A percentile compares a stretch with the other conserved stretches of the same genome.
These are phyloP conservation scores for Mimachlamys varia DNA, from an alignment of 2,888 invertebrate genomes.

Conservation along the genomic window DNA sequence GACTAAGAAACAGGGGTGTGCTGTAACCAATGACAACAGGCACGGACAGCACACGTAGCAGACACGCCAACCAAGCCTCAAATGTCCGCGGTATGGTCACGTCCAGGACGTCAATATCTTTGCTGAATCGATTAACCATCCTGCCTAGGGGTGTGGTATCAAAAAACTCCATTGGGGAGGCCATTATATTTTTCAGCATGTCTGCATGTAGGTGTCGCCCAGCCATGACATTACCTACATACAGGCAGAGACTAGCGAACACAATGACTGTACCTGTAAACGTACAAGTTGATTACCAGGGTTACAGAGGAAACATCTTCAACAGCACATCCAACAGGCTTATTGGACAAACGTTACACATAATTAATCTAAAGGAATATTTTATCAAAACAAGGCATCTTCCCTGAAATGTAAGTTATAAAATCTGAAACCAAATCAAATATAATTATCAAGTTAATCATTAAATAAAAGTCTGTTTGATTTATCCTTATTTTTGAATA, in stretches of 20 bases:
- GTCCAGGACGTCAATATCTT: constrained; percentile 78
- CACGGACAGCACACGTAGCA: constrained; percentile 66
- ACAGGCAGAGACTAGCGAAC: constrained; percentile 53
- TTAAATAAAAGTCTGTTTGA: too few relatives aligned
- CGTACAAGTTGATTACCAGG: background rate
- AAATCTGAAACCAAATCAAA: too few relatives aligned
- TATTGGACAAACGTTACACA: background rate
- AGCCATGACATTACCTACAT: constrained; percentile 58
- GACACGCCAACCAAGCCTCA: constrained; percentile 64
- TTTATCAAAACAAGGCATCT: background rate
- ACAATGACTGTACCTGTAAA: constrained; percentile 60
- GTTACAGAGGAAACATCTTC: background rate
- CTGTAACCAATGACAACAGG: constrained; percentile 72
- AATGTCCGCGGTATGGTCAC: constrained; percentile 66
- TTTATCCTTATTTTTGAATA: too few relatives aligned
- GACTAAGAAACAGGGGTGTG: constrained; percentile 73
- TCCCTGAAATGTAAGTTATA: too few relatives aligned
- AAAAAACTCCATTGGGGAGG: constrained; percentile 76
- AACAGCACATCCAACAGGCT: background rate
- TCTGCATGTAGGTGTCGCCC: constrained; percentile 64
- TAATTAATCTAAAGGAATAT: background rate
- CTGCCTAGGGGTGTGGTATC: constrained; percentile 78
- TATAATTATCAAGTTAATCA: too few relatives aligned
- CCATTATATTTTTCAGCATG: constrained; percentile 68
- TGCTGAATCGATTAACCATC: constrained; percentile 77